phyloP scores from a whole-genome alignment of 2,888 invertebrate genomes.

The Crematogaster levior region DNA sequence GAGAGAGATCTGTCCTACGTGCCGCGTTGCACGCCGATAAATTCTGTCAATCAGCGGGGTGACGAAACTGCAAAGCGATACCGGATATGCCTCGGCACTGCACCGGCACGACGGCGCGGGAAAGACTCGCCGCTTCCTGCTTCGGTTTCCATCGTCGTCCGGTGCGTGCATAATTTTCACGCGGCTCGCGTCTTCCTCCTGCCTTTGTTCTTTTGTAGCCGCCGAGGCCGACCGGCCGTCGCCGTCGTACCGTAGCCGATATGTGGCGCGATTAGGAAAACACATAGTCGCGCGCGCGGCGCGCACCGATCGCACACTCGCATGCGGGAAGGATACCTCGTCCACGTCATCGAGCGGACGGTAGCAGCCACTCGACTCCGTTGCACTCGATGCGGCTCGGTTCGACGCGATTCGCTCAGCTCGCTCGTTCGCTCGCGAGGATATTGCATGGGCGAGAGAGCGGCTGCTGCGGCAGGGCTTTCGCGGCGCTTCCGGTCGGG shows the following conservation, averaged over 20 bases:
- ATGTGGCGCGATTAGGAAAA: conserved; percentile 41
- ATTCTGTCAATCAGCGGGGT: conserved; percentile 31
- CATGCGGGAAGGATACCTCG: neutral
- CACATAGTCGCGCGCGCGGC: conserved; percentile 24
- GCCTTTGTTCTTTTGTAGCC: conserved; percentile 31
- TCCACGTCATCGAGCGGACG: conserved; percentile 32
- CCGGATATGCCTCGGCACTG: neutral
- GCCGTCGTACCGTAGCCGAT: conserved; percentile 23
- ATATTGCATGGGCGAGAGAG: conserved; percentile 42
- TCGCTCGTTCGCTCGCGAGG: conserved; percentile 8
- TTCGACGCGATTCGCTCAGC: too few species aligned
- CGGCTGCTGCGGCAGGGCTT: conserved; percentile 31
- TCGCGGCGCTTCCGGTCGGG: conserved; percentile 41
- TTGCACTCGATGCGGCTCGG: neutral
- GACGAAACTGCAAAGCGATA: conserved; percentile 8
- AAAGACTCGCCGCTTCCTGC: conserved; percentile 29
- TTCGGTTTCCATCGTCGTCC: conserved; percentile 33
- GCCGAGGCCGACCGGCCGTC: neutral
- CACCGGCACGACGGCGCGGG: neutral
- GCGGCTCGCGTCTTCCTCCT: conserved; percentile 36
- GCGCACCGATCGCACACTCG: conserved; percentile 7
- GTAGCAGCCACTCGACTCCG: conserved; percentile 18
- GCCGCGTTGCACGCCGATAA: conserved; percentile 26
- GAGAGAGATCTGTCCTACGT: conserved; percentile 29
- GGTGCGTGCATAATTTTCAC: conserved; percentile 49